Percentiles rank a stretch among this genome's conserved stretches.
These are phyloP conservation scores for Rutpela maculata DNA, from an alignment of 2,888 invertebrate genomes.

Conservation along the genomic window DNA sequence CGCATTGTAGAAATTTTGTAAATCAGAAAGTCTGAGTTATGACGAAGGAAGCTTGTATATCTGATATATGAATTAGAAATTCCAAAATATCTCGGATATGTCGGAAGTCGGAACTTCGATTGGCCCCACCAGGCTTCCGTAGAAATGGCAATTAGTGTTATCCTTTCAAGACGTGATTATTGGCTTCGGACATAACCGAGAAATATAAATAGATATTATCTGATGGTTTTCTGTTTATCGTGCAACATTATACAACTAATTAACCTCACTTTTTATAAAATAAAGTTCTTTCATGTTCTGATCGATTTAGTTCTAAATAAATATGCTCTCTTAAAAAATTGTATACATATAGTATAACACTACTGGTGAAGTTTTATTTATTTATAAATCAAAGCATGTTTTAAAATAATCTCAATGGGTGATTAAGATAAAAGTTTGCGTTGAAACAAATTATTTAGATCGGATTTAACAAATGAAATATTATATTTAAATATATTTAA, in stretches of 20 bases:
- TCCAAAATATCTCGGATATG: too few species aligned
- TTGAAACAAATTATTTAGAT: slow-evolving; percentile 40
- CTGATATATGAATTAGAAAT: too few species aligned
- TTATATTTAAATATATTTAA: slow-evolving; percentile 32
- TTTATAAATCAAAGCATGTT: slow-evolving; percentile 37
- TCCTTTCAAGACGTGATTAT: neutral
- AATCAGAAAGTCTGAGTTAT: too few species aligned
- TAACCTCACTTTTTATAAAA: slow-evolving; percentile 23
- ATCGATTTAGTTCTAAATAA: slow-evolving; percentile 31
- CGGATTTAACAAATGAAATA: slow-evolving; percentile 37
- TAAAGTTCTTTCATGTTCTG: slow-evolving; percentile 36
- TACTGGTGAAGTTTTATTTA: slow-evolving; percentile 37
- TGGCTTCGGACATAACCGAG: neutral
- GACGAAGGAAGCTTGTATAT: too few species aligned
- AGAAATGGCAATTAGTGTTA: too few species aligned
- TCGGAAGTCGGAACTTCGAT: too few species aligned
- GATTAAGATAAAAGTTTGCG: slow-evolving; percentile 39
- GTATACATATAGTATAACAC: slow-evolving; percentile 33
- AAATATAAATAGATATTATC: neutral
- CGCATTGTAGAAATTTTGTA: too few species aligned
- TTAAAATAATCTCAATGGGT: slow-evolving; percentile 35
- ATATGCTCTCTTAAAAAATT: slow-evolving; percentile 26
- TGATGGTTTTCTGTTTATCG: slow-evolving; percentile 29
- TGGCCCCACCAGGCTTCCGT: too few species aligned
- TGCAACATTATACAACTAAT: slow-evolving; percentile 19